These are phyloP conservation scores for Helicolenus hilgendorfi DNA, from an alignment of 2,797 vertebrate genomes.

Conservation along the genomic window DNA sequence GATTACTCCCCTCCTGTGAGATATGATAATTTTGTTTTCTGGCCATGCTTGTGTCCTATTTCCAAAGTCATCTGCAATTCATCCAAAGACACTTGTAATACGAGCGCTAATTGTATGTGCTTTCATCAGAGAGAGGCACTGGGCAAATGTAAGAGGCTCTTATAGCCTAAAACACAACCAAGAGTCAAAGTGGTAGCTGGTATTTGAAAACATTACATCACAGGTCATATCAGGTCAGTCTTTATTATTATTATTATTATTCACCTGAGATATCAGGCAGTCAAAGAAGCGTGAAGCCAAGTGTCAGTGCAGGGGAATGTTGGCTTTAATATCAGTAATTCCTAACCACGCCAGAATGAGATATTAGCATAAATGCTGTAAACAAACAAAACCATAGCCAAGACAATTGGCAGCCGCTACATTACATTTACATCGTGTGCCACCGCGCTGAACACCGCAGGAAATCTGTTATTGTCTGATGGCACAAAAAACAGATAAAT, in stretches of 20 bases:
- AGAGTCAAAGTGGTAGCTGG: background rate
- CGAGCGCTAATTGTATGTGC: background rate
- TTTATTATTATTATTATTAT: background rate
- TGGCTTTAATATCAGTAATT: constrained; percentile 16
- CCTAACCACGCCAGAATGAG: constrained; percentile 28
- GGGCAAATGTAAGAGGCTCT: background rate
- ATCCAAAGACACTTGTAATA: background rate
- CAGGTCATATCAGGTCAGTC: background rate
- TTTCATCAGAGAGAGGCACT: background rate
- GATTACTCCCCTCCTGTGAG: background rate
- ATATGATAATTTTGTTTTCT: background rate
- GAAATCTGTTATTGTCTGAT: constrained; percentile 9
- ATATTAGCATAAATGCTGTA: constrained; percentile 36
- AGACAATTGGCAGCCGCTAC: constrained; percentile 47
- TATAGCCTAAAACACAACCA: background rate
- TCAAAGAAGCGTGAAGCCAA: background rate
- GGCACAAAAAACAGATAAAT: constrained; percentile 1
- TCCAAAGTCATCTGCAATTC: background rate
- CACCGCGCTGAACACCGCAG: constrained; percentile 32
- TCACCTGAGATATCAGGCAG: background rate
- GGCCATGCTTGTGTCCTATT: background rate
- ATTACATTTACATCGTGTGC: constrained; percentile 19
- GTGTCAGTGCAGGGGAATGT: background rate
- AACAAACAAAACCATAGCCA: constrained; percentile 66
- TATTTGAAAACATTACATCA: background rate